Evolutionary conservation across 2,797 vertebrate genomes (phyloP).

Genomic region (Karalla daura): DNA sequence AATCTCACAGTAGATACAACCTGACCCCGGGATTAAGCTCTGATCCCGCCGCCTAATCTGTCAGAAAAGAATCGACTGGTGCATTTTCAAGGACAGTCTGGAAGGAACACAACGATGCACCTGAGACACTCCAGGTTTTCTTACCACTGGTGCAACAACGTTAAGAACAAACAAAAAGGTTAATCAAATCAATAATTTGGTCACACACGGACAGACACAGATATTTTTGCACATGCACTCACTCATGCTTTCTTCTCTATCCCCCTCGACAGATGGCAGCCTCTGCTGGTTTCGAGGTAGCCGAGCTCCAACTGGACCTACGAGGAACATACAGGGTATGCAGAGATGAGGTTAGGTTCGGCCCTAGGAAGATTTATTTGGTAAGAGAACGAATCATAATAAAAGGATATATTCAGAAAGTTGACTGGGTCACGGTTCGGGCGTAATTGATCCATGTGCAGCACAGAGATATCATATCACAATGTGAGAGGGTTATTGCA

Average conservation of each 20-base stretch:
- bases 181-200: not conserved
- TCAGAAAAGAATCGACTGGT: constrained; percentile 13
- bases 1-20: constrained; percentile 33
- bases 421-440: too few species aligned
- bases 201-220: not conserved
- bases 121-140: too few species aligned
- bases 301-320: constrained; percentile 78
- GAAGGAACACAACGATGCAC: not conserved
- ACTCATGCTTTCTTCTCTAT: constrained; percentile 90
- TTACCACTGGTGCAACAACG: too few species aligned
- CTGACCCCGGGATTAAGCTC: constrained; percentile 45
- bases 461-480: too few species aligned
- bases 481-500: too few species aligned
- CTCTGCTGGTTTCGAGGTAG: constrained; percentile 79
- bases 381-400: too few species aligned
- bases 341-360: not conserved
- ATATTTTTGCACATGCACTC: constrained; percentile 72
- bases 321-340: constrained; percentile 45
- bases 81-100: constrained; percentile 22
- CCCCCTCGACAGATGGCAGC: constrained; percentile 76
- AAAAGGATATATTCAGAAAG: too few species aligned
- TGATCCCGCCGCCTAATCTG: constrained; percentile 32
- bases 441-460: too few species aligned
- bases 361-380: too few species aligned
- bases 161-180: too few species aligned